Evolutionary conservation across 2,888 invertebrate species (phyloP), one percentile per base, ranked within the genome.

Genomic region (Protonemura montana): DNA sequence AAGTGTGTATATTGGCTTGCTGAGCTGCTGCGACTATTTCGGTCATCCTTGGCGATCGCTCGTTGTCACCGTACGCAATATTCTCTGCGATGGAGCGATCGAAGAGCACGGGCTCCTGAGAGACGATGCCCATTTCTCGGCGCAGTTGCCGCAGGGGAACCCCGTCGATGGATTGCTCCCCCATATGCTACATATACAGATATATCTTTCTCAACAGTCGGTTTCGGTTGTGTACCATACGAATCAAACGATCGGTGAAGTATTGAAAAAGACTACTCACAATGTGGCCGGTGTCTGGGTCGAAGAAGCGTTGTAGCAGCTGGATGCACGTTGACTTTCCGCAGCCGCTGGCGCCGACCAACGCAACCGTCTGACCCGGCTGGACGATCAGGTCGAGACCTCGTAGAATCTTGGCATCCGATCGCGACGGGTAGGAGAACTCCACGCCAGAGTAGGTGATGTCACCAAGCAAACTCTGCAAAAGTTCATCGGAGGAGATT

Each of bases 51-150:
- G 96, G 94, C 0, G 89, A 90, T n/a, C 95, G 91, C 0, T 92
- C 91, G 90, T 97, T 97, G 90, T 97, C 97, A 2, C 98, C 98
- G 90, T 98, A 98, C 0, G 96, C 96, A 88, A 99, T 98, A 91
- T 99, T 99, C 89, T 98, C 97, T 0, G 93, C 94, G 87, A 98
- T 97, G 7, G 96, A 96, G 86, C 96, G 93, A 90, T 97, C 97
- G 91, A 98, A 98, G 0, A 98, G 93, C 0, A 96, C 95, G 0
- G 98, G 98, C 90, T 98, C 98, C 92, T 99, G 98, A 2, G 97
- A 97, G 0, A 98, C 93, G 26, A 94, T 91, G 7, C 88, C 88
- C 85, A 88, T 27, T 35, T 88, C 86, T 0, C 86, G 27, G 21
- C 88, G 85, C 0, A 88, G 87, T 5, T 25, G 81, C 0, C 80